A percentile compares a stretch with the other conserved stretches of the same genome.
phyloP scores from a whole-genome alignment of 2,113 vertebrate genomes.

The Heterocephalus glaber region DNA sequence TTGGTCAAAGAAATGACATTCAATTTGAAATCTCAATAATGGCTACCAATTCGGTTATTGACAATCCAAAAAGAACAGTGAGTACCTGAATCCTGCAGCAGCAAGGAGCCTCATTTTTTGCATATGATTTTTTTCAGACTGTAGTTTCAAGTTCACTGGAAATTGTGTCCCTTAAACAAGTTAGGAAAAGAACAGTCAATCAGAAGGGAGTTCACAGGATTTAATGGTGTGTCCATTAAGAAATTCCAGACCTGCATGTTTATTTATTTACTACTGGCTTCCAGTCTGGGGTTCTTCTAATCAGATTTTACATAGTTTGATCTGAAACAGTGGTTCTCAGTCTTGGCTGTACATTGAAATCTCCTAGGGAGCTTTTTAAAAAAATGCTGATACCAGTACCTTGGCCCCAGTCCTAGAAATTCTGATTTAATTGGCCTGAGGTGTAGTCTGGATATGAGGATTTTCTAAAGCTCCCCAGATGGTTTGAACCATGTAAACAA shows the following conservation, averaged over 20 bases:
- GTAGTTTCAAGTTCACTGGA: neutral
- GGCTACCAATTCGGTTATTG: neutral
- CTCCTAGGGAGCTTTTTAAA: neutral
- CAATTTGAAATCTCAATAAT: neutral
- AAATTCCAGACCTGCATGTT: conserved; percentile 9
- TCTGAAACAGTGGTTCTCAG: conserved; percentile 53
- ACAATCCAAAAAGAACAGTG: neutral
- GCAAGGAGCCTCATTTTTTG: neutral
- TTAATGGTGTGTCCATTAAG: neutral
- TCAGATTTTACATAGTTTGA: conserved; percentile 41
- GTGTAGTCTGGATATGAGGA: conserved; percentile 41
- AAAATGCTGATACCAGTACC: neutral
- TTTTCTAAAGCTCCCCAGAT: conserved; percentile 56
- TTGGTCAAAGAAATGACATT: conserved; percentile 21
- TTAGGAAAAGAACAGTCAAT: neutral
- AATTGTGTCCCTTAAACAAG: neutral
- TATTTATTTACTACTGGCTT: conserved; percentile 40
- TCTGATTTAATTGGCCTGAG: conserved; percentile 52
- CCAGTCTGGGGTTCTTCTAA: conserved; percentile 7
- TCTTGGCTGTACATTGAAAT: conserved; percentile 33
- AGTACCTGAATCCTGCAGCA: neutral
- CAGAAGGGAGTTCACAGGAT: neutral
- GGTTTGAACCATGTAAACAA: conserved; percentile 51
- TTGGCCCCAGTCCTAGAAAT: conserved; percentile 60
- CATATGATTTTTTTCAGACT: neutral